phyloP scores from a whole-genome alignment of 2,888 invertebrate genomes.

The Coelinius sp. region DNA sequence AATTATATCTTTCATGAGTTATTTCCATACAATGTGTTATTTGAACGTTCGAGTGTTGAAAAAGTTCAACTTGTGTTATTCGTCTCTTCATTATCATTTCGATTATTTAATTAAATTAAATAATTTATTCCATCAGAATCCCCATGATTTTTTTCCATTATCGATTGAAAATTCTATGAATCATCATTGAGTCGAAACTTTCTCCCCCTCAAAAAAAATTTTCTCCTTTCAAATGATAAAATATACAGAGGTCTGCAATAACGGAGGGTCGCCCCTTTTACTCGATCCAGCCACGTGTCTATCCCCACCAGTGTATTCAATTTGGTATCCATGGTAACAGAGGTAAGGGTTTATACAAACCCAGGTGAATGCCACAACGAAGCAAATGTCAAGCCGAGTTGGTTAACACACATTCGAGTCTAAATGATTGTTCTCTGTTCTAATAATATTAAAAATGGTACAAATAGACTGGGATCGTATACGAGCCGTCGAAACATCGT shows the following conservation, averaged over 20 bases:
- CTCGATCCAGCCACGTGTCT: constrained; percentile 17
- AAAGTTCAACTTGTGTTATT: background rate
- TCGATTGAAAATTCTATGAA: background rate
- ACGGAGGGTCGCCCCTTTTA: background rate
- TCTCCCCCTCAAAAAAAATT: background rate
- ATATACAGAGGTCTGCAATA: background rate
- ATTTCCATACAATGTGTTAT: constrained; percentile 62
- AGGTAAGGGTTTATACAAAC: constrained; percentile 11
- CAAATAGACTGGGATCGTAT: constrained; percentile 59
- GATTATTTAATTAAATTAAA: too few relatives aligned
- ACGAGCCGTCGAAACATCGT: constrained; percentile 53
- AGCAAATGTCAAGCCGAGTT: constrained; percentile 19
- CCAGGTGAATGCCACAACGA: constrained; percentile 24
- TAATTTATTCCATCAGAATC: too few relatives aligned
- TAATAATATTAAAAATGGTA: constrained; percentile 46
- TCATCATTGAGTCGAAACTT: background rate
- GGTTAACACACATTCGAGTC: background rate
- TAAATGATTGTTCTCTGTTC: background rate
- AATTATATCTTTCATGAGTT: constrained; percentile 51
- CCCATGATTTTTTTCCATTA: background rate
- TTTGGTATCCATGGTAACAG: constrained; percentile 24
- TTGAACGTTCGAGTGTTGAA: constrained; percentile 26
- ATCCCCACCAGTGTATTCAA: constrained; percentile 6
- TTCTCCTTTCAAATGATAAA: background rate
- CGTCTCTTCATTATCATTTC: background rate